Percentiles rank a stretch among this genome's conserved stretches.
Conservation (phyloP, 1,140 invertebrate genomes). For the Pemphigus obesinymphae region DNA sequence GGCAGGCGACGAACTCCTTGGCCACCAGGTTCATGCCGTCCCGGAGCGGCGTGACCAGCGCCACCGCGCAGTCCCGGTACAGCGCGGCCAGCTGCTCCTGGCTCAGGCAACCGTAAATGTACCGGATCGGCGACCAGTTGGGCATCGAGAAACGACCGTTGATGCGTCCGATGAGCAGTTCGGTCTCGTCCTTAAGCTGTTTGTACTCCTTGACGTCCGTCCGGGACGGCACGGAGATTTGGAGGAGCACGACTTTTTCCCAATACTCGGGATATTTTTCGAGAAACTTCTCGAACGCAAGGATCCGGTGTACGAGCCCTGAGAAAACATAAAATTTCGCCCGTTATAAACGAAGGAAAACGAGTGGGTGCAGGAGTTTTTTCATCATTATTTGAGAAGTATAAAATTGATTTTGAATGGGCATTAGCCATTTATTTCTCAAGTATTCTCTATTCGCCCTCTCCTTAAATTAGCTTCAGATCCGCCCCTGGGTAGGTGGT, state of each 20-base stretch:
- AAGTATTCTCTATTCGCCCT: no score
- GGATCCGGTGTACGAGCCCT: slow-evolving; percentile 69
- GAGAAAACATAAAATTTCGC: not conserved
- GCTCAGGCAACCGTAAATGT: slow-evolving; percentile 82
- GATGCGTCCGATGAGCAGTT: slow-evolving; percentile 80
- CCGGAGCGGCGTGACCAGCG: slow-evolving; percentile 76
- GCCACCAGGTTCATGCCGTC: slow-evolving; percentile 91
- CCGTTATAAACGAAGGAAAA: no score
- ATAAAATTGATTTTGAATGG: no score
- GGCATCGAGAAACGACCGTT: slow-evolving; percentile 82
- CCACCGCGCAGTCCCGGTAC: slow-evolving; percentile 78
- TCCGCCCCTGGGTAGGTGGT: no score
- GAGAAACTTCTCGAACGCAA: slow-evolving; percentile 76
- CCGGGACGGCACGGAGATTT: slow-evolving; percentile 82
- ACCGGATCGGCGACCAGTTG: slow-evolving; percentile 86
- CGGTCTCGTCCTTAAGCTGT: slow-evolving; percentile 84
- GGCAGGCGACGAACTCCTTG: slow-evolving; percentile 89
- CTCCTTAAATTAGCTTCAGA: no score
- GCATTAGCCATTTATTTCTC: no score
- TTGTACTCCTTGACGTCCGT: slow-evolving; percentile 88
- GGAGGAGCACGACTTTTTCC: slow-evolving; percentile 71
- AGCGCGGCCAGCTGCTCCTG: slow-evolving; percentile 80
- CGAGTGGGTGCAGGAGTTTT: no score
- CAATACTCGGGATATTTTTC: slow-evolving; percentile 81
- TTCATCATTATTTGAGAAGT: no score